Evolutionary conservation across 2,888 invertebrate genomes (phyloP).

Genomic region (Synergus gifuensis): DNA sequence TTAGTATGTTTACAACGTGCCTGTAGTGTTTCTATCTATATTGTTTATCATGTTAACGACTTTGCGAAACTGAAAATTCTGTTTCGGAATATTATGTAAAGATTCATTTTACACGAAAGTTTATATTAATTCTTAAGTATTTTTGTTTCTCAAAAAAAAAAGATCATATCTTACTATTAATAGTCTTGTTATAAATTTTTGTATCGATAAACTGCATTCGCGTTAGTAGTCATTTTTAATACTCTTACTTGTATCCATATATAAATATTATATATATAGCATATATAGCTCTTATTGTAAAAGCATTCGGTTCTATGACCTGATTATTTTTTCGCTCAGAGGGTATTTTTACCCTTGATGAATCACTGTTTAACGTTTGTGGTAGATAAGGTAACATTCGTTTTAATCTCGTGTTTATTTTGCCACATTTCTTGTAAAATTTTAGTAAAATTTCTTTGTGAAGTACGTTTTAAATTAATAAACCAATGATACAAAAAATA

Average conservation of each 20-base stretch:
- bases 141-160: neutral
- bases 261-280: neutral
- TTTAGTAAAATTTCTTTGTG: no score
- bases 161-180: neutral
- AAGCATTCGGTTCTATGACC: conserved; percentile 21
- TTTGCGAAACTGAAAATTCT: neutral
- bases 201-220: conserved; percentile 32
- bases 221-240: conserved; percentile 9
- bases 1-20: conserved; percentile 11
- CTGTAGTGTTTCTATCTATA: conserved; percentile 25
- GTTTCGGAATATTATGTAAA: neutral
- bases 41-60: neutral
- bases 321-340: neutral
- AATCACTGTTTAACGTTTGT: neutral
- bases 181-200: conserved; percentile 10
- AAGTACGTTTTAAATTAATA: no score
- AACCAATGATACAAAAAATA: no score
- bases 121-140: neutral
- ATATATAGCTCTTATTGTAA: neutral
- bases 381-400: neutral
- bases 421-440: no score
- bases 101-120: neutral
- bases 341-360: neutral
- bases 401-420: neutral
- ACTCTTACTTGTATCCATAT: neutral